A percentile compares a stretch with the other conserved stretches of the same genome.
These are phyloP conservation scores for Sinocyclocheilus rhinocerous DNA, from an alignment of 2,113 vertebrate species.

Conservation along the genomic window DNA sequence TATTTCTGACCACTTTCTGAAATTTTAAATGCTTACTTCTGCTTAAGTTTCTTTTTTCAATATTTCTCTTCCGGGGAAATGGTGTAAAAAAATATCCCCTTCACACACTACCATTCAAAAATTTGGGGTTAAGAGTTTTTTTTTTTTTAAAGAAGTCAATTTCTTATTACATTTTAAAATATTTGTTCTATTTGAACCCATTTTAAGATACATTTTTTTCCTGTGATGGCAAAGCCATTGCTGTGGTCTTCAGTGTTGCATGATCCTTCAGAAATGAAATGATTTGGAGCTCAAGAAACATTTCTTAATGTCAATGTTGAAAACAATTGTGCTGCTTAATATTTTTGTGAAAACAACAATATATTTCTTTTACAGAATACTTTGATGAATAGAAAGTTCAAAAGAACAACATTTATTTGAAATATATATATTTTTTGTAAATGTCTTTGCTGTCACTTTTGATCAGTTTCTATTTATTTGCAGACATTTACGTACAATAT, in stretches of 20 bases:
- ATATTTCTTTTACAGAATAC: not conserved
- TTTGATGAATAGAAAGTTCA: not conserved
- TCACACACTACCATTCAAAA: not conserved
- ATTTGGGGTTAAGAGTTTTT: too few relatives aligned
- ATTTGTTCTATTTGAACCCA: not conserved
- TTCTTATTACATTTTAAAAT: too few relatives aligned
- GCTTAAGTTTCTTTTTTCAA: too few relatives aligned
- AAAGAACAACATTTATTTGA: not conserved
- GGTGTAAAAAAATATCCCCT: not conserved
- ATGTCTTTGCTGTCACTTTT: too few relatives aligned
- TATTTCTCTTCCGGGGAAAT: not conserved
- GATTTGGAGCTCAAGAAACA: too few relatives aligned
- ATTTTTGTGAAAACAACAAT: too few relatives aligned
- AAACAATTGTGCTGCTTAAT: not conserved
- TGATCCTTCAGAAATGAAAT: not conserved
- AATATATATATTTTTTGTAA: too few relatives aligned
- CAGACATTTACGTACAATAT: not conserved
- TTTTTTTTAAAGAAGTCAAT: too few relatives aligned
- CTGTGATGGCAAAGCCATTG: not conserved
- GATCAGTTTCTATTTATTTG: not conserved
- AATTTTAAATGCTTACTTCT: too few relatives aligned
- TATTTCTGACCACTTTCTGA: not conserved
- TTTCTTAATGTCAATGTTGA: not conserved
- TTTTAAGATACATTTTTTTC: not conserved
- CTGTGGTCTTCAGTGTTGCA: not conserved